Evolutionary conservation across 1,140 invertebrate species (phyloP).

Genomic region (Drosophila pectinifera): DNA sequence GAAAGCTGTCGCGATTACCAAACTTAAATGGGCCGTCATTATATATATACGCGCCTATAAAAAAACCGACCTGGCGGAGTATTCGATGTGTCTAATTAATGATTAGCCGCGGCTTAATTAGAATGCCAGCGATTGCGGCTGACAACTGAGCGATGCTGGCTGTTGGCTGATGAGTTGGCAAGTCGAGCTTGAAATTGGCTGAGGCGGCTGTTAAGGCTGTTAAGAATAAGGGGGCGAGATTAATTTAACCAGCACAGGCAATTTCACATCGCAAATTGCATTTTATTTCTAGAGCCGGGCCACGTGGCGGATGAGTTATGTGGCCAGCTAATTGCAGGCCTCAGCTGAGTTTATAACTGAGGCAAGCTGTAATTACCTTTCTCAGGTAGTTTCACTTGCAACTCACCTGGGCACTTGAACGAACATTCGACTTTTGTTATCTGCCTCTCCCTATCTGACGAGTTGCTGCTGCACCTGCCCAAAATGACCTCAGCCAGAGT

Average conservation of each 20-base stretch:
- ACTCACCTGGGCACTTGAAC: conserved; percentile 8
- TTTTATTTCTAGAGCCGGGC: conserved; percentile 40
- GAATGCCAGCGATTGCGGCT: conserved; percentile 57
- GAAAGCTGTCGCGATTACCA: conserved; percentile 75
- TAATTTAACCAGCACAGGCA: conserved; percentile 47
- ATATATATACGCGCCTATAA: conserved; percentile 26
- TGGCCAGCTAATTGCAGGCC: conserved; percentile 44
- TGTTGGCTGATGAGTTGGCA: conserved; percentile 41
- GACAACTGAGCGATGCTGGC: conserved; percentile 33
- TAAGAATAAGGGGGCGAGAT: conserved; percentile 40
- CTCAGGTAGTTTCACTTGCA: conserved; percentile 31
- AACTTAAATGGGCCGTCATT: conserved; percentile 68
- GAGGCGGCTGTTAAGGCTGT: conserved; percentile 1
- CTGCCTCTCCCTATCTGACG: conserved; percentile 28
- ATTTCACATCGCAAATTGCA: conserved; percentile 58
- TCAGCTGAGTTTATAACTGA: conserved; percentile 19
- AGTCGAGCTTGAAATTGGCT: conserved; percentile 72
- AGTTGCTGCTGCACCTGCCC: conserved; percentile 43
- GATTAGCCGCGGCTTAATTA: conserved; percentile 74
- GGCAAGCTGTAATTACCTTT: conserved; percentile 34
- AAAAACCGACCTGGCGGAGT: conserved; percentile 15
- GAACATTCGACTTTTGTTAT: conserved; percentile 35
- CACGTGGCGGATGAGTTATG: conserved; percentile 54
- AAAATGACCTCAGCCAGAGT: conserved; percentile 45
- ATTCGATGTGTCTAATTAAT: conserved; percentile 74